phyloP scores from a whole-genome alignment of 2,113 vertebrate species.

The Thinocorus orbignyianus region DNA sequence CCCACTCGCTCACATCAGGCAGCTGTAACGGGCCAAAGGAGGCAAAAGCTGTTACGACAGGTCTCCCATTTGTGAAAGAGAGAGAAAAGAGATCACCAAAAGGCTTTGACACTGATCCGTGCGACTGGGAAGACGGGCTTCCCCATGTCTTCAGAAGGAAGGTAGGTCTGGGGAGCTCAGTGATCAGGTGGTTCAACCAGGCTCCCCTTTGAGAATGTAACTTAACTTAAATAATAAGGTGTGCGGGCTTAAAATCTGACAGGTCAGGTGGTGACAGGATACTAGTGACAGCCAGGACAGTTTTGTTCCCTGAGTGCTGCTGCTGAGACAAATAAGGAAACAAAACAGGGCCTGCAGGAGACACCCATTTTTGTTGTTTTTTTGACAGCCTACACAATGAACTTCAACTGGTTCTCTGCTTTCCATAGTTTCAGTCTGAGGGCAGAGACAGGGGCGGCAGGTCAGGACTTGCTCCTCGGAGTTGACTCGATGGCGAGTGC shows the following conservation, averaged over 20 bases:
- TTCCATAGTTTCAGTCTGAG: neutral
- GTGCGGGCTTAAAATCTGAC: neutral
- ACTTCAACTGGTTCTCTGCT: neutral
- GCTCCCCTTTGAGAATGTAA: neutral
- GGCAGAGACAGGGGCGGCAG: neutral
- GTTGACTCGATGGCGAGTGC: neutral
- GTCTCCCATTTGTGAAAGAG: neutral
- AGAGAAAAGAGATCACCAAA: too few species aligned
- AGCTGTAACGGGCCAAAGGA: neutral
- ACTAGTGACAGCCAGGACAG: neutral
- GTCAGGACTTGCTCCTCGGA: neutral
- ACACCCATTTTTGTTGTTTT: neutral
- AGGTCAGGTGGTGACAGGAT: neutral
- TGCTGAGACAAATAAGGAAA: neutral
- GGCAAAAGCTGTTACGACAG: neutral
- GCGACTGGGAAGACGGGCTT: neutral
- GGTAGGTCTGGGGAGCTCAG: neutral
- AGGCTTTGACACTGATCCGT: fast-evolving
- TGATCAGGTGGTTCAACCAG: neutral
- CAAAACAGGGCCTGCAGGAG: neutral
- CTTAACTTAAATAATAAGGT: neutral
- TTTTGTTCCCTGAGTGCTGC: neutral
- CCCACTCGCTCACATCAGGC: neutral
- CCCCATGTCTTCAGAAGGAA: neutral
- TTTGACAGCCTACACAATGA: neutral